Evolutionary conservation across 2,113 vertebrate genomes (phyloP).

Genomic region (Tetraodon nigroviridis): DNA sequence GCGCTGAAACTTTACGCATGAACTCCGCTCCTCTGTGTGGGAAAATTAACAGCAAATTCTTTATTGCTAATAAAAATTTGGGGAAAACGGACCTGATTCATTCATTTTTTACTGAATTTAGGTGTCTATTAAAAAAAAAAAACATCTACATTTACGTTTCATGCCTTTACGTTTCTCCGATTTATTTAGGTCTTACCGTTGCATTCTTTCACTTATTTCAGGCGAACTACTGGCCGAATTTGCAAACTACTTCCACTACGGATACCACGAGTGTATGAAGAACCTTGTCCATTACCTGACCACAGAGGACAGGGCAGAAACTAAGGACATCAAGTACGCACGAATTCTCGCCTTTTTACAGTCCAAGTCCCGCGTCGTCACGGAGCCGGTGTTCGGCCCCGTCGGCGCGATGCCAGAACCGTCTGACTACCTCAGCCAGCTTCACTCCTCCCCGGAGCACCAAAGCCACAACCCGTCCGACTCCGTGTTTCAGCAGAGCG

Average conservation of each 20-base stretch:
- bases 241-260: constrained; percentile 97
- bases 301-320: constrained; percentile 93
- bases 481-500: constrained; percentile 76
- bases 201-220: constrained; percentile 30
- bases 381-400: constrained; percentile 82
- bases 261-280: constrained; percentile 98
- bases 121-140: background rate
- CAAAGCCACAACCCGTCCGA: constrained; percentile 78
- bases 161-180: background rate
- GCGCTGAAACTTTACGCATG: constrained; percentile 22
- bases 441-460: constrained; percentile 81
- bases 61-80: background rate
- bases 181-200: background rate
- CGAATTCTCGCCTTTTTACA: constrained; percentile 94
- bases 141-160: constrained; percentile 25
- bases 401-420: constrained; percentile 76
- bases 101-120: background rate
- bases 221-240: constrained; percentile 94
- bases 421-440: constrained; percentile 80
- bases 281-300: constrained; percentile 97
- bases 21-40: background rate
- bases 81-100: background rate
- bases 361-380: constrained; percentile 85
- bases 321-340: constrained; percentile 95
- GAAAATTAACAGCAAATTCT: background rate